Percentiles rank a stretch among this genome's conserved stretches.
Conservation (phyloP, 2,113 vertebrate genomes). For the Balaenoptera acutorostrata region DNA sequence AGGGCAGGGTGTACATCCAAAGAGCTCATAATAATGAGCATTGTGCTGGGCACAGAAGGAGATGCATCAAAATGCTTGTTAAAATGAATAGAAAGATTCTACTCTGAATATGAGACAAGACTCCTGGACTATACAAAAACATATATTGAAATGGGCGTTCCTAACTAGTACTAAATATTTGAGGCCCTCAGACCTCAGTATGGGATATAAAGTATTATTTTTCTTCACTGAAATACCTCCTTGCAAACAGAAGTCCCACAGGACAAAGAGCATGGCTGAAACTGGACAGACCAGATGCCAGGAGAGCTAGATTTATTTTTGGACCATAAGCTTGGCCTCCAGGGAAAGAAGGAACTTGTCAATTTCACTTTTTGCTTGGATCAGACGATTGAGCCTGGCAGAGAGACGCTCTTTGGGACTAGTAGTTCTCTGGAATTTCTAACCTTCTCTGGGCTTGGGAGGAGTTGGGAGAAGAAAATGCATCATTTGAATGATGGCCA, state of each 20-base stretch:
- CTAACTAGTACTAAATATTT: slow-evolving; percentile 8
- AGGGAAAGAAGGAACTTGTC: slow-evolving; percentile 57
- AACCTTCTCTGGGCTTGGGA: slow-evolving; percentile 52
- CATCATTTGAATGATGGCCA: slow-evolving; percentile 51
- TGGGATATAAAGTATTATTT: slow-evolving; percentile 41
- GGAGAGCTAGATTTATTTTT: slow-evolving; percentile 57
- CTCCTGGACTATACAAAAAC: not conserved
- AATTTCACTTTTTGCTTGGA: slow-evolving; percentile 56
- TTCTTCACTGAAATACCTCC: slow-evolving; percentile 44
- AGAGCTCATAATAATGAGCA: not conserved
- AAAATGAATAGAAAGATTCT: not conserved
- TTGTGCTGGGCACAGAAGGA: not conserved
- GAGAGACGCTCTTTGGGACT: slow-evolving; percentile 41
- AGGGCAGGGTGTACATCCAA: not conserved
- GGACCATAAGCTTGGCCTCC: slow-evolving; percentile 6
- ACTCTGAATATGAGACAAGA: not conserved
- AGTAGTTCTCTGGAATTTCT: slow-evolving; percentile 58
- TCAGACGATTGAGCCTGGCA: slow-evolving; percentile 46
- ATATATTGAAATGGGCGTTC: not conserved
- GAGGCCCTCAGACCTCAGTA: slow-evolving; percentile 5
- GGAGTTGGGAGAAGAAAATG: slow-evolving; percentile 49
- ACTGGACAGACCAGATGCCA: slow-evolving; percentile 54
- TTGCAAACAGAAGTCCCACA: slow-evolving; percentile 44
- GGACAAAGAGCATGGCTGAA: slow-evolving; percentile 25
- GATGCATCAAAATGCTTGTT: not conserved